These are phyloP conservation scores for Epizoanthus stellaris DNA, from an alignment of 92 coral and sea anemone species.

Conservation along the genomic window DNA sequence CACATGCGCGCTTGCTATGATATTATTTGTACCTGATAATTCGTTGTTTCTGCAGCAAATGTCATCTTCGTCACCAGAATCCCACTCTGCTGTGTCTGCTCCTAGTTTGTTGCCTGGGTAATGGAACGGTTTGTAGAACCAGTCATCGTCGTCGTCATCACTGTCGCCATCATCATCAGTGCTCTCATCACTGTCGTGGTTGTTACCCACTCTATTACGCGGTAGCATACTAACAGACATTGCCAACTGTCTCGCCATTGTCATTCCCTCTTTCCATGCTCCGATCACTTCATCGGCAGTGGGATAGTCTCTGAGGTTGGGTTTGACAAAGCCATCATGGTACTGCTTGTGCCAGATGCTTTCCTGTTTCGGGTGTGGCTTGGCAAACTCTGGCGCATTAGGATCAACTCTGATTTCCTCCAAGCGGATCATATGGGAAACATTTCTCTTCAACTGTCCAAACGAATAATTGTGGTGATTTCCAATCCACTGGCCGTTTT, in stretches of 20 bases:
- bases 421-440: slow-evolving; percentile 56
- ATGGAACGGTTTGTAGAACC: slow-evolving; percentile 51
- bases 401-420: slow-evolving; percentile 36
- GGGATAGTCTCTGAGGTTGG: slow-evolving; percentile 12
- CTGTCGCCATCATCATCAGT: slow-evolving; percentile 31
- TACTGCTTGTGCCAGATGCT: slow-evolving; percentile 32
- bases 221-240: slow-evolving; percentile 50
- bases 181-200: slow-evolving; percentile 17
- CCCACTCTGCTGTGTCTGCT: background rate
- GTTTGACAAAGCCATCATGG: background rate
- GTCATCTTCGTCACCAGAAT: slow-evolving; percentile 7
- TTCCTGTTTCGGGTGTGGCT: slow-evolving; percentile 39
- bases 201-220: background rate
- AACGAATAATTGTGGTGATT: slow-evolving; percentile 58
- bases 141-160: slow-evolving; percentile 12
- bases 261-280: slow-evolving; percentile 49
- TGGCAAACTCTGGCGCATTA: slow-evolving; percentile 27
- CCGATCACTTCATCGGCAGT: background rate
- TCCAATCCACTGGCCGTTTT: slow-evolving; percentile 36
- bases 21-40: too few species aligned
- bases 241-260: slow-evolving; percentile 36
- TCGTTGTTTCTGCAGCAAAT: background rate
- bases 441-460: slow-evolving; percentile 13
- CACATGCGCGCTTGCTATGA: too few species aligned
- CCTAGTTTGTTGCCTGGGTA: slow-evolving; percentile 30